Evolutionary conservation across 1,140 invertebrate genomes (phyloP).

Genomic region (Colletes latitarsis): DNA sequence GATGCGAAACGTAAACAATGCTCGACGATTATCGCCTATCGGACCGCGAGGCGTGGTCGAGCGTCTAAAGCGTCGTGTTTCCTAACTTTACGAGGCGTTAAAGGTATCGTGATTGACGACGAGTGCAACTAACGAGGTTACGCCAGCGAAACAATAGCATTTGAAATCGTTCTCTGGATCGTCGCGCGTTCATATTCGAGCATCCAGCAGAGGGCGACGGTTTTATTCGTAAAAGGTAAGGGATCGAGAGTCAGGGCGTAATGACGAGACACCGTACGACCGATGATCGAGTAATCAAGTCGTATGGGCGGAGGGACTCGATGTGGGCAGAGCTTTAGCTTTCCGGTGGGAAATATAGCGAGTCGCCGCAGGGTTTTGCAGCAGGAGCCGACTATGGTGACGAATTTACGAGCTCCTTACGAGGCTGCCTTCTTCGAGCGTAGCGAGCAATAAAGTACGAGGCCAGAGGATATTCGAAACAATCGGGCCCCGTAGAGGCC

Average conservation of each 20-base stretch:
- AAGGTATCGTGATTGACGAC: slow-evolving; percentile 45
- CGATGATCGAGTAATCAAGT: slow-evolving; percentile 27
- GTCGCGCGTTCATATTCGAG: background rate
- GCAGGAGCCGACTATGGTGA: slow-evolving; percentile 70
- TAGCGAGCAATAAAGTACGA: slow-evolving; percentile 65
- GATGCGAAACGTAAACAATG: background rate
- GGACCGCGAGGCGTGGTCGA: slow-evolving; percentile 45
- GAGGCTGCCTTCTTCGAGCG: slow-evolving; percentile 60
- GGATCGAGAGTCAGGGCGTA: background rate
- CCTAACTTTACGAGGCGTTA: slow-evolving; percentile 58
- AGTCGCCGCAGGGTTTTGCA: slow-evolving; percentile 56
- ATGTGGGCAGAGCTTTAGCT: slow-evolving; percentile 55
- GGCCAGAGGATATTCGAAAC: slow-evolving; percentile 65
- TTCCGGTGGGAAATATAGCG: slow-evolving; percentile 51
- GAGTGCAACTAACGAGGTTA: slow-evolving; percentile 44
- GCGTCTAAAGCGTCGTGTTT: slow-evolving; percentile 43
- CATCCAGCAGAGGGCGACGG: too few species aligned
- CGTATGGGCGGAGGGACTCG: background rate
- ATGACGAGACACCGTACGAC: background rate
- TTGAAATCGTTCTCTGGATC: slow-evolving; percentile 10
- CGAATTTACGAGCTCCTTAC: slow-evolving; percentile 75
- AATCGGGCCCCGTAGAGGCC: slow-evolving; percentile 54
- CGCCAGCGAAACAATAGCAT: slow-evolving; percentile 27
- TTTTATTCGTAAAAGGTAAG: background rate
- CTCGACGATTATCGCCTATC: background rate